Evolutionary conservation across 2,888 invertebrate genomes (phyloP), one percentile per base, ranked within the genome.

Genomic region (Harmothoe impar): DNA sequence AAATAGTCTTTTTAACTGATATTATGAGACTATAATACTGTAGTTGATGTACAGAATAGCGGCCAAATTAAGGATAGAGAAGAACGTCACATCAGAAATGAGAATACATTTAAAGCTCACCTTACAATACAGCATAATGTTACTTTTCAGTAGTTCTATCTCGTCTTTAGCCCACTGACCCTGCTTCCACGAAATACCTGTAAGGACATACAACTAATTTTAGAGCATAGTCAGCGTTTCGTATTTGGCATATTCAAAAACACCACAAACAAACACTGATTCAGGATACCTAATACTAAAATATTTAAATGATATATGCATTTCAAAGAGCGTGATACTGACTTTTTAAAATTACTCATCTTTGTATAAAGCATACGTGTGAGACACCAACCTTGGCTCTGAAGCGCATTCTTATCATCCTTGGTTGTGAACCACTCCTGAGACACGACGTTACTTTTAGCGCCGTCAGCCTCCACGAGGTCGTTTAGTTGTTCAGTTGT

Each of bases 121-220:
- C 93, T 94, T 93, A 92, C 96, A 96, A 92, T 96, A 96, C 33
- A 94, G 92, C 35, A 92, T 93, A 90, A 96, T 96, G 92, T 96
- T 96, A 15, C 92, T 91, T 91, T 96, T 94, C 31, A 96, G 93
- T 0, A 96, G 89, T 15, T 96, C 96, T 29, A 95, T 94, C 93
- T 96, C 96, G 91, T 96, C 96, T 92, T 95, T 95, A 0, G 96
- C 95, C 96, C 96, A 96, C 94, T 96, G 96, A 23, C 96, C 96
- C 91, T 96, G 96, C 89, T 95, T 95, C 96, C 96, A 96, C 20
- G 94, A 94, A 81, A 95, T 95, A 72, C 96, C 96, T 95, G 25
- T 51, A 52, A 84, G 33, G 5, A 43, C 43, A 43, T 3, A 10
- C 10, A 43, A 78, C 43, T 0, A 92, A 77, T 77, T 77, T 20